Evolutionary conservation across 2,113 vertebrate genomes (phyloP), one percentile per base, ranked within the genome.

Genomic region (Podiceps cristatus): DNA sequence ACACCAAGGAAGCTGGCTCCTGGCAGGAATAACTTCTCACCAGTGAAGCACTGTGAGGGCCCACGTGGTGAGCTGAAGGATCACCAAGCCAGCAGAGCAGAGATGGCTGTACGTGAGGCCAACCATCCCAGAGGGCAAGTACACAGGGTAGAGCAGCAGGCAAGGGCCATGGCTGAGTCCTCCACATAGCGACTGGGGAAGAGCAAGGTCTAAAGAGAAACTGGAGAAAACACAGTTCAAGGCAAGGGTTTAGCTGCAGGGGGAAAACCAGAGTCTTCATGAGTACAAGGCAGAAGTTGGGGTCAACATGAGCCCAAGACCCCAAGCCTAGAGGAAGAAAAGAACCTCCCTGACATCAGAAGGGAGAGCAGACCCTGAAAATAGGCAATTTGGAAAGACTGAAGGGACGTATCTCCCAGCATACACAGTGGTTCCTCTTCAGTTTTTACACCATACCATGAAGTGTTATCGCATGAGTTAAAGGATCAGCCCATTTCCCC

Each of bases 81-180:
- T 66, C 58, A 47, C 18, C 23, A 49, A n/a, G 31, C 42, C 53
- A 64, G 69, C 22, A 62, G 52, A 80, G 56, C 25, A 87, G 37
- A 20, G 2, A 28, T 5, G 7, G 37, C 5, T 8, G 10, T 58
- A 49, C 24, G 15, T 1, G 22, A 71, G 22, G 15, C 0, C 0
- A 86, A 22, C 19, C 40, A 59, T 33, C 13, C 33, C 4, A 8
- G 22, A 35, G n/a, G 18, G 8, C 35, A 59, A 44, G 27, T 18
- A 45, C 29, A 4, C 4, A 7, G 18, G 15, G 7, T 11, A 58
- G 44, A 79, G 24, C 44, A 75, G 20, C 33, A 74, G 74, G 24
- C 27, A 59, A 85, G 20, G 11, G 28, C 11, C 15, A 50, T 0
- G 1, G 18, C 31, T 31, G 50, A 58, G 9, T 25, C 50, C 18